Percentiles rank a stretch among this genome's conserved stretches.
These are phyloP conservation scores for Pseudocheirus occidentalis DNA, from an alignment of 2,797 vertebrate genomes.

Conservation along the genomic window DNA sequence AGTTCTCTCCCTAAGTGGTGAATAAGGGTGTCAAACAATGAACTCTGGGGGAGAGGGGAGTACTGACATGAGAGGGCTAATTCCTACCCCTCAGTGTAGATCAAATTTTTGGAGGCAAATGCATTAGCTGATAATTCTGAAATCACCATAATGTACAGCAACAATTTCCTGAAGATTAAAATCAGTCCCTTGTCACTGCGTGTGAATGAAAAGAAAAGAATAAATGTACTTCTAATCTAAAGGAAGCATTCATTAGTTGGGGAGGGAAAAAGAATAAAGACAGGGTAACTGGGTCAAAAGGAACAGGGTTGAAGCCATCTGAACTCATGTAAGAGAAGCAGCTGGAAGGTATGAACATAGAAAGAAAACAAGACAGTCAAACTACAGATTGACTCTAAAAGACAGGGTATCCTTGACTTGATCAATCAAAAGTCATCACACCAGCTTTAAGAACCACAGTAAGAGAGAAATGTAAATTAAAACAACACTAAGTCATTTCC, in stretches of 20 bases:
- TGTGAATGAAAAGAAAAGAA: not conserved
- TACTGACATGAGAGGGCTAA: not conserved
- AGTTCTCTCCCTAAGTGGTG: not conserved
- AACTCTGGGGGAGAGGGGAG: not conserved
- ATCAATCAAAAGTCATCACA: not conserved
- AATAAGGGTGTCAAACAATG: not conserved
- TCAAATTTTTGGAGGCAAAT: not conserved
- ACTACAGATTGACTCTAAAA: not conserved
- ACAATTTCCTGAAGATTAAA: not conserved
- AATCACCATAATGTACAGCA: not conserved
- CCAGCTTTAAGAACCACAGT: not conserved
- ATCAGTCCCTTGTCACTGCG: not conserved
- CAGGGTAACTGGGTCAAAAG: not conserved
- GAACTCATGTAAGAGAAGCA: not conserved
- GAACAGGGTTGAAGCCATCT: not conserved
- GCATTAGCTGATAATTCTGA: not conserved
- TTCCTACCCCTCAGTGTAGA: not conserved
- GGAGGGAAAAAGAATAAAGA: not conserved
- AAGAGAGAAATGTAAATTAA: not conserved
- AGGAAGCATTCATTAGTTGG: not conserved
- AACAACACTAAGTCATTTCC: not conserved
- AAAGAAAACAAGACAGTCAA: not conserved
- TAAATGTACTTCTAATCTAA: not conserved
- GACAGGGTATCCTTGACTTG: not conserved
- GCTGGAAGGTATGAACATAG: not conserved